These are phyloP conservation scores for Ursus arctos DNA, from an alignment of 2,113 vertebrate species.

Conservation along the genomic window DNA sequence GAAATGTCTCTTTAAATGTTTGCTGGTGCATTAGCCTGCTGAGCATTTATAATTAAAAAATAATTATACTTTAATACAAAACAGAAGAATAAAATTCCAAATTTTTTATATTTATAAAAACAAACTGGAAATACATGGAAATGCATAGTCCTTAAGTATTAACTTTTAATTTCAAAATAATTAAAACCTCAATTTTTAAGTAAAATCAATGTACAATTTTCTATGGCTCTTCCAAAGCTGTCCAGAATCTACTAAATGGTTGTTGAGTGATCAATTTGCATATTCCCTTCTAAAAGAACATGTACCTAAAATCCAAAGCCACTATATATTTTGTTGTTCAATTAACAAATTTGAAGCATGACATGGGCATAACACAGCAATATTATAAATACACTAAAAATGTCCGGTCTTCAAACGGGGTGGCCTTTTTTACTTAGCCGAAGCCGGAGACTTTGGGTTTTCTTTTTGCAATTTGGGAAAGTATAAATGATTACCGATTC, in stretches of 20 bases:
- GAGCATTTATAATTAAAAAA: background rate
- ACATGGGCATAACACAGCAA: rapidly evolving
- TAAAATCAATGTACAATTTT: conserved; percentile 10
- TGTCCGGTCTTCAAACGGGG: background rate
- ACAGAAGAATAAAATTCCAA: background rate
- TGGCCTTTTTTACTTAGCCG: background rate
- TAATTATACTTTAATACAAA: background rate
- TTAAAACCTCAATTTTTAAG: conserved; percentile 13
- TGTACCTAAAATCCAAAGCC: background rate
- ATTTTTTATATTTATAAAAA: background rate
- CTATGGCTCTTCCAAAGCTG: background rate
- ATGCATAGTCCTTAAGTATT: background rate
- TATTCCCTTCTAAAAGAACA: background rate
- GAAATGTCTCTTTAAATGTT: background rate
- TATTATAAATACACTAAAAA: background rate
- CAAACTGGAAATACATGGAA: background rate
- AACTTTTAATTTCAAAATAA: conserved; percentile 56
- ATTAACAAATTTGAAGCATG: background rate
- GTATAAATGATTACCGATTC: too few relatives aligned
- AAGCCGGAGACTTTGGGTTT: background rate
- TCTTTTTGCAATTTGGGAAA: background rate
- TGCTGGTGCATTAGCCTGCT: background rate
- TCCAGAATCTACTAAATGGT: background rate
- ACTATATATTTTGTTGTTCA: background rate
- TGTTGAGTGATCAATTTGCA: rapidly evolving